Evolutionary conservation across 2,113 vertebrate species (phyloP).

Genomic region (Antechinus flavipes): DNA sequence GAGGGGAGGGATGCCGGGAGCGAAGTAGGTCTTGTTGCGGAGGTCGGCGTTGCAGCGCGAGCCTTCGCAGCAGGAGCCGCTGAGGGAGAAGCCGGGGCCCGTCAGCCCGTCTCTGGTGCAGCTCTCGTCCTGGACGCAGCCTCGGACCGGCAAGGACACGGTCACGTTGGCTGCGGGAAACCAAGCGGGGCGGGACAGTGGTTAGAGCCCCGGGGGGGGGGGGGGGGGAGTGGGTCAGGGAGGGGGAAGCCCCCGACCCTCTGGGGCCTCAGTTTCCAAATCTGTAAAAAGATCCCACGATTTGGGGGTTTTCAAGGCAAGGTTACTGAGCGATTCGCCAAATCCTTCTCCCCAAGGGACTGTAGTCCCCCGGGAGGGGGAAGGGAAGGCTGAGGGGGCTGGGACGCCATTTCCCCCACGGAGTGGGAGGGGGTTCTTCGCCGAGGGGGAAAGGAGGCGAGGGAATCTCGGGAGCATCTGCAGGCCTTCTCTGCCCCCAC

Average conservation of each 20-base stretch:
- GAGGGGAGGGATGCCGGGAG: conserved; percentile 66
- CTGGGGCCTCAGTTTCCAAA: neutral
- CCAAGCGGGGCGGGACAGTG: neutral
- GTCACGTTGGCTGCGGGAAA: conserved; percentile 74
- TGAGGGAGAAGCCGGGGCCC: conserved; percentile 66
- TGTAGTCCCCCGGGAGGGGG: no score
- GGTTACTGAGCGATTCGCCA: no score
- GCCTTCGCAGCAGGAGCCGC: conserved; percentile 78
- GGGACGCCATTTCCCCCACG: no score
- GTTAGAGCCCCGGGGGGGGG: neutral
- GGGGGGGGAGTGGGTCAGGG: no score
- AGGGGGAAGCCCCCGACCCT: neutral
- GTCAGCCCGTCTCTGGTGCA: conserved; percentile 73
- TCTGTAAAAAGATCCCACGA: neutral
- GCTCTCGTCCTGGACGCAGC: conserved; percentile 73
- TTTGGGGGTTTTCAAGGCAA: neutral
- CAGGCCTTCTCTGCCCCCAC: no score
- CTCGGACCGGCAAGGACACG: conserved; percentile 73
- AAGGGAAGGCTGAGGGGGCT: no score
- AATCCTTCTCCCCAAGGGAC: no score
- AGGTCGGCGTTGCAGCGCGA: conserved; percentile 78
- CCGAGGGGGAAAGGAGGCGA: neutral
- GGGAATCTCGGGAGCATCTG: no score
- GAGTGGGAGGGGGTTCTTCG: neutral
- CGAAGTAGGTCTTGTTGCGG: conserved; percentile 79